Base-by-base conservation (phyloP, 2,888 invertebrate species). In the Hanleya hanleyi region DNA sequence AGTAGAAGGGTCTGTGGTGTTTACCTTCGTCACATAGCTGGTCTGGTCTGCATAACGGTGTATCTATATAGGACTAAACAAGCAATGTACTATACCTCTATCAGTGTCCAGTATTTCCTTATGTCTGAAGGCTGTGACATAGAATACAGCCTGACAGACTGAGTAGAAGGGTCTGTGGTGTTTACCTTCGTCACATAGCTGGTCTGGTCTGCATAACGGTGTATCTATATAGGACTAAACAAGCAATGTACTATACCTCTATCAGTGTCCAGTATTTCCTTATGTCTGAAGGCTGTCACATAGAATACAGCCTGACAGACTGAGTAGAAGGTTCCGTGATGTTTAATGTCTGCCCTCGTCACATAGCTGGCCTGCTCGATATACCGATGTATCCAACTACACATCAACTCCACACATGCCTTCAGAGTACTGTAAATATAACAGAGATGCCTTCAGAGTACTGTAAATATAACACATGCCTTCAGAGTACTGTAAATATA, bases 241-340 rank as follows among this genome's bases (percentile, higher is more conserved):
- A 49, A 22, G 26, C 35, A 57, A 9, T 26, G 22, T 66, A n/a
- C n/a, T n/a, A 29, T 75, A 84, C 97, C 94, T 92, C 95, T 95
- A 88, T 94, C 94, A 82, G 92, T 93, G 71, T 92, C 92, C 57
- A 96, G 94, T 81, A 98, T 92, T 86, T 97, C 95, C 82, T 94
- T 94, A 88, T 96, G 95, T 75, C 97, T 94, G 89, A 97, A 98
- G 0, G 96, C 95, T 75, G 99, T 94, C 22, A 97, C 92, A 90
- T 98, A 97, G 91, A 99, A 98, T 61, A 98, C 92, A 0, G 96
- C 94, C 90, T 99, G 98, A 83, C 97, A 97, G 3, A 97, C 93
- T 0, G 96, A 94, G 88, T 97, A 97, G 91, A 99, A 99, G 0
- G 97, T 95, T 3, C 94, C 93, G 88, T 99, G 97, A 0, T 94